A percentile compares a stretch with the other conserved stretches of the same genome.
Evolutionary conservation across 2,888 invertebrate genomes (phyloP).

Genomic region (Caenorhabditis becei): DNA sequence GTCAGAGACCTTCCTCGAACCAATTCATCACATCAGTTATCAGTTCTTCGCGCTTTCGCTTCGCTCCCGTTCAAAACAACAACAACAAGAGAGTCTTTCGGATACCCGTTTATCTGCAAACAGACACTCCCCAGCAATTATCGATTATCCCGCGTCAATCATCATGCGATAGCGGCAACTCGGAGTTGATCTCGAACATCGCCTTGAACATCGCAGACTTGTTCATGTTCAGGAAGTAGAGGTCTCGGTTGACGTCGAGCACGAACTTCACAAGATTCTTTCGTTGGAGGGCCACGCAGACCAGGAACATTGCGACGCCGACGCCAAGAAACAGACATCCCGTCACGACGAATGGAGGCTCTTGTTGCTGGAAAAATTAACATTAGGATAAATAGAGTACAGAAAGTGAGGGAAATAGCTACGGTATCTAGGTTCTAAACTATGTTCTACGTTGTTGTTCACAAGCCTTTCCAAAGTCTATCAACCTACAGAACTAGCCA

Average conservation of each 20-base stretch:
- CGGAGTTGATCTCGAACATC: conserved; percentile 74
- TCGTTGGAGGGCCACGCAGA: conserved; percentile 78
- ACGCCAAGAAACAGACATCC: conserved; percentile 77
- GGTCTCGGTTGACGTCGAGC: conserved; percentile 76
- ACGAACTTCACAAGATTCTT: conserved; percentile 80
- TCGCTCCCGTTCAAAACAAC: conserved; percentile 38
- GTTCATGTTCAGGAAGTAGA: conserved; percentile 77
- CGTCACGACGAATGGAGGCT: conserved; percentile 74
- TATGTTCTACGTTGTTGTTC: too few species aligned
- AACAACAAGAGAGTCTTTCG: conserved; percentile 40
- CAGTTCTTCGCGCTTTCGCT: neutral
- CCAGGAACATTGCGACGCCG: conserved; percentile 76
- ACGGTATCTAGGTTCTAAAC: too few species aligned
- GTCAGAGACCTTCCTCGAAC: neutral
- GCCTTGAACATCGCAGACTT: conserved; percentile 74
- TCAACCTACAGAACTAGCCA: too few species aligned
- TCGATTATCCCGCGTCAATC: conserved; percentile 34
- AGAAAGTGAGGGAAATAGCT: too few species aligned
- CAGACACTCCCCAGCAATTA: conserved; percentile 32
- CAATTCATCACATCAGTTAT: conserved; percentile 3
- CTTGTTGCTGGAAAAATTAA: conserved; percentile 72
- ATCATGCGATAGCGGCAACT: conserved; percentile 64
- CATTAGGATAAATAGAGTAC: too few species aligned
- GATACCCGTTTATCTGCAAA: conserved; percentile 56
- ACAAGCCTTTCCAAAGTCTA: too few species aligned